Base-by-base conservation (phyloP, 2,113 vertebrate species). In the Oophaga pumilio region DNA sequence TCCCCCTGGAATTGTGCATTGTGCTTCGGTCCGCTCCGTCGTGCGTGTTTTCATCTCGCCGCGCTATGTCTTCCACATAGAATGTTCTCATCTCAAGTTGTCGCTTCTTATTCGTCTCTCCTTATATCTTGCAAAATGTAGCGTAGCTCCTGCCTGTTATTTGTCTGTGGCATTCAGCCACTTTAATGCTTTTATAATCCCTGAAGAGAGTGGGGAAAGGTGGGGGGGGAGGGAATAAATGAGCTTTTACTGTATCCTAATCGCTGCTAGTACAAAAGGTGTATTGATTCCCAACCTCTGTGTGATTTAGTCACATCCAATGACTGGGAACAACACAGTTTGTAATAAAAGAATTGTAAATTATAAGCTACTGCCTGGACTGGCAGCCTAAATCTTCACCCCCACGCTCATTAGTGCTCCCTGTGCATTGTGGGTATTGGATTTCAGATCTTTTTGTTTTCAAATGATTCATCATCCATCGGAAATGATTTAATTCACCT, bases 111-210 rank as follows among this genome's bases (percentile, higher is more conserved):
- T 85, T 62, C 33, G 24, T 14, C 56, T 9, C 17, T 4, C 88
- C 60, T 68, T 88, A 85, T 17, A 12, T 56, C 88, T 87, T 88
- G 50, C 14, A 76, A 62, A 74, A 76, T 62, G 56, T 74, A 76
- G 52, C 56, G 12, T 15, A 49, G 56, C 43, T 74, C 50, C 85
- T 69, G 85, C 76, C 66, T 82, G 78, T 64, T 66, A 20, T 24
- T 73, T 81, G 77, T 85, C 33, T 22, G 26, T 49, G 85, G 77
- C 77, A 57, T 69, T 77, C 73, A 62, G 84, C 59, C 73, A 77
- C 84, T 77, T 81, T 81, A 87, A 81, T 81, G 85, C 77, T 87
- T 87, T 82, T 81, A 73, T 81, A 87, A 81, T 81, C 66, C 76
- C 82, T 33, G 14, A 66, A 68, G 76, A 87, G 28, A 64, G 57